Evolutionary conservation across 53 echinoderm and acorn worm genomes (phyloP).

Genomic region (Patiria pectinifera): DNA sequence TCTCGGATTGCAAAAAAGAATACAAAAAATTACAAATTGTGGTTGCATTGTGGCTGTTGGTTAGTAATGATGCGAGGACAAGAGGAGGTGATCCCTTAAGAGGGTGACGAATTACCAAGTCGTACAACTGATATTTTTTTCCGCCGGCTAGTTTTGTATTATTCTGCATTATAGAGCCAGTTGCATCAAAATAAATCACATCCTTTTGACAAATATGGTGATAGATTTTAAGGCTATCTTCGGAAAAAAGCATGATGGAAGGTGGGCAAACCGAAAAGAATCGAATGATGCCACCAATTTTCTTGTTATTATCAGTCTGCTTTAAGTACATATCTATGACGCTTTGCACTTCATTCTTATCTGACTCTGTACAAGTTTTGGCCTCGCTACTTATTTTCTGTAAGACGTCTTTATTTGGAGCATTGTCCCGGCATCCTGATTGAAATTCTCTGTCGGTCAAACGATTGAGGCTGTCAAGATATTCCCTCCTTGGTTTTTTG

Average conservation of each 20-base stretch:
- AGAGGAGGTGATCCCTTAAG: constrained; percentile 6
- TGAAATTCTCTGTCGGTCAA: not conserved
- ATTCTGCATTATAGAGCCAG: constrained; percentile 38
- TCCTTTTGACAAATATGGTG: constrained; percentile 6
- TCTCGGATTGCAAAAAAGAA: constrained; percentile 13
- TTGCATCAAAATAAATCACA: constrained; percentile 48
- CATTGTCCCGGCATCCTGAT: constrained; percentile 1
- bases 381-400: not conserved
- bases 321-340: not conserved
- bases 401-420: constrained; percentile 16
- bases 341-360: constrained; percentile 8
- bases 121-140: constrained; percentile 33
- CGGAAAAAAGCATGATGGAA: not conserved
- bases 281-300: constrained; percentile 1
- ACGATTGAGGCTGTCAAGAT: constrained; percentile 1
- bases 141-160: not conserved
- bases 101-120: constrained; percentile 17
- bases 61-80: constrained; percentile 8
- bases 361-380: not conserved
- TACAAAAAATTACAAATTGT: not conserved
- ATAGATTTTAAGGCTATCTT: constrained; percentile 29
- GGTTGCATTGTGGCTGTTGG: not conserved
- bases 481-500: constrained; percentile 12
- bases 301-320: not conserved
- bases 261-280: not conserved